Percentiles rank a stretch among this genome's conserved stretches.
Conservation (phyloP, 2,113 vertebrate genomes). For the Gavia stellata region DNA sequence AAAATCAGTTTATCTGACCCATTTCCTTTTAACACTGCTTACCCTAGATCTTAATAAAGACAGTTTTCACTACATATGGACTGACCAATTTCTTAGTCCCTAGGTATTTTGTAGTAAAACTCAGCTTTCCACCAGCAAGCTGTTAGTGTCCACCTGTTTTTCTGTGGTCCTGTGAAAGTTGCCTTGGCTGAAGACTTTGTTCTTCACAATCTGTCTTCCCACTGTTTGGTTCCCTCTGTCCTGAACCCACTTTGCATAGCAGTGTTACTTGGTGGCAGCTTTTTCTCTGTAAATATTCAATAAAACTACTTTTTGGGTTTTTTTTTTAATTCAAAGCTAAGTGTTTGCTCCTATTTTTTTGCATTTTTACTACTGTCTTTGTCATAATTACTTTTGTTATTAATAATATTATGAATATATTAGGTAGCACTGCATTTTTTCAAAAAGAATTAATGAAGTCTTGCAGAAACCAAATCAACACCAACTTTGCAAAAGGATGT, state of each 20-base stretch:
- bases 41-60: slow-evolving; percentile 36
- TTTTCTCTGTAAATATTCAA: background rate
- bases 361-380: background rate
- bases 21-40: slow-evolving; percentile 18
- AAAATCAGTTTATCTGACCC: background rate
- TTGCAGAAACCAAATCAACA: background rate
- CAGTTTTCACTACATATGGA: background rate
- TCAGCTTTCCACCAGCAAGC: background rate
- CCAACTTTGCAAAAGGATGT: background rate
- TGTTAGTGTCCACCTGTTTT: background rate
- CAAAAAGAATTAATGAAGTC: background rate
- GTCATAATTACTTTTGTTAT: background rate
- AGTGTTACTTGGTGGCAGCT: background rate
- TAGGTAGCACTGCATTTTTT: background rate
- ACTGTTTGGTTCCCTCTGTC: background rate
- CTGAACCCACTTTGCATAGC: background rate
- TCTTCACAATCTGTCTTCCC: background rate
- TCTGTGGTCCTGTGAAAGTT: background rate
- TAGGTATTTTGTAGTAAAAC: background rate
- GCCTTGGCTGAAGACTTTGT: background rate
- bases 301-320: background rate
- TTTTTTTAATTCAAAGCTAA: background rate
- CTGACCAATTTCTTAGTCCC: slow-evolving; percentile 21
- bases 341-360: background rate
- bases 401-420: background rate